Base-by-base conservation (phyloP, 2,113 vertebrate genomes). In the Dasyornis broadbenti region DNA sequence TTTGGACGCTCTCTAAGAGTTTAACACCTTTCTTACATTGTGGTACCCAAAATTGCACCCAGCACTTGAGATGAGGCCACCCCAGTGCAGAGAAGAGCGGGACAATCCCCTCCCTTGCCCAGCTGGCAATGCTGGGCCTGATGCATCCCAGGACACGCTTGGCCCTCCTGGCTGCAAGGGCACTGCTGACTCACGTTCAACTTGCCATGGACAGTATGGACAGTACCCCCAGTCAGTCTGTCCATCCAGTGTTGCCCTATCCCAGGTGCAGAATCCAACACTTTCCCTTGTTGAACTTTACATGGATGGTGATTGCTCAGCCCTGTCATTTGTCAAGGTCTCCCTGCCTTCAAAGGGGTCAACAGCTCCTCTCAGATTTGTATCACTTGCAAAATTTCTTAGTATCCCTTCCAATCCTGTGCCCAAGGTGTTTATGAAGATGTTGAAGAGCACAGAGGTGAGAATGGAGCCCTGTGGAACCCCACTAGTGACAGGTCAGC, bases 131-230 rank as follows among this genome's bases (percentile, higher is more conserved):
- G 30, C 26, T 66, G 52, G 11, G 16, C 21, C 47, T 71, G 56
- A 53, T 42, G 9, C 1, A 0, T 21, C 12, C 3, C 16, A 61
- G 16, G 21, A 11, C 47, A 83, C 0, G 0, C 0, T 21, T 71
- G 39, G 7, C 27, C 14, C 33, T 80, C 33, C 50, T 80, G 61
- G 26, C 50, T 63, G 39, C 56, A 39, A 53, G 47, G 33, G 39
- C 27, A 53, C 13, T 16, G 26, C 21, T 44, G 37, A 0, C 16
- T 44, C 7, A 2, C 11, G 2, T 9, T 53, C 21, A 27, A 1
- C 30, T 57, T 76, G 20, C 13, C 44, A 50, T 2, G 1, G 14
- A 59, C 14, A n/a, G n/a, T n/a, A 50, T 2, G 1, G 14, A 59
- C 19, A 40, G 30, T 16, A 40, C 7, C 2, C 8, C 6, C 35